A percentile compares a stretch with the other conserved stretches of the same genome.
Evolutionary conservation across 2,113 vertebrate genomes (phyloP).

Genomic region (Redunca redunca): DNA sequence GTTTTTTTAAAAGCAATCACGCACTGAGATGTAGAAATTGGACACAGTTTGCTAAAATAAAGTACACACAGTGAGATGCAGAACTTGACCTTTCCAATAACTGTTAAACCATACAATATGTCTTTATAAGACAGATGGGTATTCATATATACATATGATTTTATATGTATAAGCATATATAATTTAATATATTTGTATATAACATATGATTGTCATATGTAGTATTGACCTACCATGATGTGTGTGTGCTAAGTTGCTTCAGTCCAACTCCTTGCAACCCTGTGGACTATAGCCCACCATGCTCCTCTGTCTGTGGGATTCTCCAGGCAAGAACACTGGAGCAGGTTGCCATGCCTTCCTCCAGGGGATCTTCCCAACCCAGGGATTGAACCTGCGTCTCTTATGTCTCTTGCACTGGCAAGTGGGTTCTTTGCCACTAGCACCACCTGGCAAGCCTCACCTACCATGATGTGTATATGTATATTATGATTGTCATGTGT

Average conservation of each 20-base stretch:
- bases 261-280: background rate
- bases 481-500: background rate
- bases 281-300: background rate
- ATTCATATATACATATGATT: background rate
- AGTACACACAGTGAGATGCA: background rate
- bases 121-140: background rate
- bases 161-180: background rate
- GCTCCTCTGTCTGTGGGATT: background rate
- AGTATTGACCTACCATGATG: background rate
- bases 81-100: background rate
- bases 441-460: background rate
- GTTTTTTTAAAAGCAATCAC: background rate
- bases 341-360: background rate
- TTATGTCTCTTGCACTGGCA: background rate
- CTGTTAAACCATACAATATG: background rate
- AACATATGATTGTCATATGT: background rate
- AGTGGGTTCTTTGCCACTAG: background rate
- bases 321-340: background rate
- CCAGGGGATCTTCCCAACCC: background rate
- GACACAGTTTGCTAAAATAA: background rate
- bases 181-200: background rate
- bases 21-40: background rate
- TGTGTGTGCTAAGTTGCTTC: background rate
- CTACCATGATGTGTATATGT: background rate
- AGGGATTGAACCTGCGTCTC: rapidly evolving